Base-by-base conservation (phyloP, 2,113 vertebrate genomes). In the Colius striatus region DNA sequence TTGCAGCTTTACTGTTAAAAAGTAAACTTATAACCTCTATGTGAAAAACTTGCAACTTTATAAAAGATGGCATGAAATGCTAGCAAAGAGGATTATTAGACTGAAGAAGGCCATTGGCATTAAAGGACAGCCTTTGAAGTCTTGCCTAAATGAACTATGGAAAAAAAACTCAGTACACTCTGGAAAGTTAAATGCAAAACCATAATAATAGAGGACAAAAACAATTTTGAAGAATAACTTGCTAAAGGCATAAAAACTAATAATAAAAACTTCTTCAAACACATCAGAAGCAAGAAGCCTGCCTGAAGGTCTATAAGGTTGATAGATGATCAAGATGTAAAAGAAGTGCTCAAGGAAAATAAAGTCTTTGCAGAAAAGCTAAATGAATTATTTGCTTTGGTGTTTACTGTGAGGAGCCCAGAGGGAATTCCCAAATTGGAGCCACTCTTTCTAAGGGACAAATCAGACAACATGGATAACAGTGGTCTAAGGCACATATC, bases 271-370 rank as follows among this genome's bases (percentile, higher is more conserved):
- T 97, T 97, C 94, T 94, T 92, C 85, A 86, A 90, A 97, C 86
- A 95, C 85, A 94, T 97, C 90, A 92, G 90, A 93, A 57, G 76
- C 65, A 88, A 94, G 92, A 67, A 93, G 80, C 43, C 72, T 90
- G 95, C 96, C 95, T 62, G 76, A 63, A 96, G 95, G 95, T 97
- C 92, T 81, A 84, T 74, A 60, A 93, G 79, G 88, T 95, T 97
- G 96, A 97, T 96, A 97, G 95, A 97, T 96, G 95, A 97, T 94
- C 92, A 95, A 93, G 95, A 96, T 96, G 96, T 95, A 96, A 93
- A 96, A 96, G 89, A 94, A 95, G 72, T 90, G 90, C 95, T 94
- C 90, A 93, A 96, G 94, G 94, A 96, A 97, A 97, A 84, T 74
- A 92, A 89, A 76, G 72, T 71, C 80, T 93, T 92, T 90, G 72